Percentiles rank a stretch among this genome's conserved stretches.
phyloP scores from a whole-genome alignment of 2,888 invertebrate genomes.

The Tetragnatha montana region DNA sequence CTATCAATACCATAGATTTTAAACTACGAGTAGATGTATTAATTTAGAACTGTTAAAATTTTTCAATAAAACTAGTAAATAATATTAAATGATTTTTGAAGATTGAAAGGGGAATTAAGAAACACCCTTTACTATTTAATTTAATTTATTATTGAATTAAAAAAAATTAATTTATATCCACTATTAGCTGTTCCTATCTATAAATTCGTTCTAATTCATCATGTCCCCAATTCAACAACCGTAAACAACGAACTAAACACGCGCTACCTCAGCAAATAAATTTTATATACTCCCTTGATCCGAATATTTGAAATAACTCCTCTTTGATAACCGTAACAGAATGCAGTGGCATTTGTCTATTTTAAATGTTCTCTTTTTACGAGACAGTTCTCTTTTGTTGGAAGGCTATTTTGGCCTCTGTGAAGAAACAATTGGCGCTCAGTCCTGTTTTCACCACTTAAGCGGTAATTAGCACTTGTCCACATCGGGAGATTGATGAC shows the following conservation, averaged over 20 bases:
- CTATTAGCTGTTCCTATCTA: background rate
- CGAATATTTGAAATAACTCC: background rate
- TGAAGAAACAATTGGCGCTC: background rate
- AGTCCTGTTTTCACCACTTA: background rate
- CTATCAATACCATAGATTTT: too few relatives aligned
- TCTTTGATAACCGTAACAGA: background rate
- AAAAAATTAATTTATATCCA: background rate
- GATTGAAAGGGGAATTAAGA: background rate
- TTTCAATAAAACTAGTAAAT: too few relatives aligned
- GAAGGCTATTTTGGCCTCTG: background rate
- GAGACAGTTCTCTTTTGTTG: background rate
- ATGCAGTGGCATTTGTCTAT: background rate
- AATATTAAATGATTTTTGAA: too few relatives aligned
- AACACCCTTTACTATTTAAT: background rate
- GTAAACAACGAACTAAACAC: background rate
- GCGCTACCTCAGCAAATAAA: background rate
- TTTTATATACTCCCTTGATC: background rate
- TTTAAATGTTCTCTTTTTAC: background rate
- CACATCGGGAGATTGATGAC: background rate
- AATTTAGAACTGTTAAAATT: too few relatives aligned
- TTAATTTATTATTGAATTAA: background rate
- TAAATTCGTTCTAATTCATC: background rate
- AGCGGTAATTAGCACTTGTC: background rate
- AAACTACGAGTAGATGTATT: too few relatives aligned
- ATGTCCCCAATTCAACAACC: background rate